Base-by-base conservation (phyloP, 1,140 invertebrate species). In the Arion vulgaris region DNA sequence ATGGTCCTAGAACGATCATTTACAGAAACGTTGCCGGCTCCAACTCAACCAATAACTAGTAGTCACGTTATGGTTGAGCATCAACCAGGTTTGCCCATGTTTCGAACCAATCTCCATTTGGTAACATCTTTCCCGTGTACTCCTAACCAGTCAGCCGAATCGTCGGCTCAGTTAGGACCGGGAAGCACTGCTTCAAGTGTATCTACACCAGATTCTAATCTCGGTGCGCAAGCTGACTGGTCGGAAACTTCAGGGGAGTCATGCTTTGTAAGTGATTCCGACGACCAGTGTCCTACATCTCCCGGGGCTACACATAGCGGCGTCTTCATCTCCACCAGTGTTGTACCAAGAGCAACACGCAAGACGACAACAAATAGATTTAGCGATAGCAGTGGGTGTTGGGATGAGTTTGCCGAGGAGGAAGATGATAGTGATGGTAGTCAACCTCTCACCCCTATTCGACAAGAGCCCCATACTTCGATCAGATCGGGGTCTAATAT, bases 71-170 rank as follows among this genome's bases (percentile, higher is more conserved):
- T 79, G 39, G 74, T 76, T 23, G 74, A 76, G n/a, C 28, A 45
- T n/a, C 32, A 15, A 5, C 36, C 76, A 39, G 4, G 36, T 26
- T 68, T 32, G 1, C 76, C 76, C 19, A 62, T 5, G 53, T 51
- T 66, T 28, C 62, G 78, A 51, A 71, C 69, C 49, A 81, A 57
- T 45, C 41, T 81, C 17, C 68, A 71, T 7, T 32, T 74, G 39
- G 17, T 49, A 34, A 36, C 80, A 2, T 81, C 80, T 13, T 69
- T 81, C 1, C 80, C 80, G 26, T 81, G 80, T 49, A 81, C 73
- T 34, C 51, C 74, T 0, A 72, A 81, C 51, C 69, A 81, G 34
- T 28, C 71, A 66, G 78, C 78, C 34, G 39, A 51, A n/a, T 45
- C 78, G 1, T 36, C 39, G 2, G n/a, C 38, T 15, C 78, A 53